Percentiles rank a stretch among this genome's conserved stretches.
Evolutionary conservation across 1,140 invertebrate species (phyloP).

Genomic region (Lutraria rhynchaena): DNA sequence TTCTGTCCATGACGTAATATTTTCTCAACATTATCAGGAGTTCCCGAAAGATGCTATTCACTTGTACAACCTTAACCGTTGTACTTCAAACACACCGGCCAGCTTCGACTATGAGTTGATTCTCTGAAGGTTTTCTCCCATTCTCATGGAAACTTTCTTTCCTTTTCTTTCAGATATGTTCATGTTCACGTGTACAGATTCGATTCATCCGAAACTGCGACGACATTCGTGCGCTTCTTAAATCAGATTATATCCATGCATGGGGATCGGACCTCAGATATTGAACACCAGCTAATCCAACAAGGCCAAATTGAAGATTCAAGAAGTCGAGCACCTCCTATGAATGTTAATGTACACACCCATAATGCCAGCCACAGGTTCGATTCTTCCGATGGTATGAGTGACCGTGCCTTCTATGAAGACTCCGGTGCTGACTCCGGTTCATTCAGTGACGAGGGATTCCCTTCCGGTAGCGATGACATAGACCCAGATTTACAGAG

Average conservation of each 20-base stretch:
- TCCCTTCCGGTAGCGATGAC: conserved; percentile 67
- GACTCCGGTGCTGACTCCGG: conserved; percentile 71
- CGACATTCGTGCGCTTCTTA: conserved; percentile 91
- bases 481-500: conserved; percentile 75
- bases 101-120: too few species aligned
- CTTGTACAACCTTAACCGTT: too few species aligned
- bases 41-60: too few species aligned
- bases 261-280: conserved; percentile 84
- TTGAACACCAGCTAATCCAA: conserved; percentile 75
- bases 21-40: too few species aligned
- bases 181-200: conserved; percentile 98
- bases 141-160: neutral
- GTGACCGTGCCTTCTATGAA: conserved; percentile 63
- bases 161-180: conserved; percentile 83
- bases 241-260: conserved; percentile 92
- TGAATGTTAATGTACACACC: conserved; percentile 13
- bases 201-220: conserved; percentile 95
- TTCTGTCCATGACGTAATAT: too few species aligned
- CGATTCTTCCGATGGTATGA: conserved; percentile 64
- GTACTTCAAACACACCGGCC: too few species aligned
- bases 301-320: conserved; percentile 72
- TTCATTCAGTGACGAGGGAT: conserved; percentile 68
- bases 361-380: conserved; percentile 29
- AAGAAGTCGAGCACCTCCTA: neutral
- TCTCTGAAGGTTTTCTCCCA: too few species aligned